Percentiles rank a stretch among this genome's conserved stretches.
These are phyloP conservation scores for Sterrhoptilus dennistouni DNA, from an alignment of 2,113 vertebrate genomes.

Conservation along the genomic window DNA sequence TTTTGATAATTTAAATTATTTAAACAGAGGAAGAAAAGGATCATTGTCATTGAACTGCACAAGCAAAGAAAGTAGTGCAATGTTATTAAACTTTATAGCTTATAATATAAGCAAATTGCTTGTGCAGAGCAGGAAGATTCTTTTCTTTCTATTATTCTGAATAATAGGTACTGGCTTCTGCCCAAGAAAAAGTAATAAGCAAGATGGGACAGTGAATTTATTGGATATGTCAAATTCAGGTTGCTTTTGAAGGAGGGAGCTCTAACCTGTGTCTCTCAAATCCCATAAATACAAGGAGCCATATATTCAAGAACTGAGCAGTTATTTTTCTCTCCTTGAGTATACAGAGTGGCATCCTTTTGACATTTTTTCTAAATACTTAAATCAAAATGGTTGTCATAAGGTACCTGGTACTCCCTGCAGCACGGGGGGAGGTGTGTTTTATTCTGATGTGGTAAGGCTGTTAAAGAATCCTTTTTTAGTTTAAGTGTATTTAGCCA, in stretches of 20 bases:
- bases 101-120: constrained; percentile 22
- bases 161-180: constrained; percentile 8
- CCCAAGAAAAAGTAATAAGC: constrained; percentile 19
- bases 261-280: background rate
- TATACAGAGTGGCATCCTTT: background rate
- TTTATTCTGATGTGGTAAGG: background rate
- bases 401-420: background rate
- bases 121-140: constrained; percentile 1
- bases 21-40: background rate
- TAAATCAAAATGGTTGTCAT: constrained; percentile 32
- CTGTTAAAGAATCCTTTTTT: background rate
- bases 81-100: constrained; percentile 29
- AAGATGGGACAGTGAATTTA: background rate
- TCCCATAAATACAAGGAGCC: background rate
- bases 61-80: background rate
- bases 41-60: background rate
- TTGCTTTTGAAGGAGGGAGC: constrained; percentile 2
- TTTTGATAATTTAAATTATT: constrained; percentile 19
- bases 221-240: background rate
- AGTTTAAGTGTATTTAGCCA: background rate
- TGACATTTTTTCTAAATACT: constrained; percentile 19
- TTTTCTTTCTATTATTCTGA: constrained; percentile 2
- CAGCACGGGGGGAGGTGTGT: background rate
- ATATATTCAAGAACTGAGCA: background rate
- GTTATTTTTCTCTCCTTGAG: background rate